phyloP scores from a whole-genome alignment of 2,113 vertebrate species.

The Ancistrus triradiatus region DNA sequence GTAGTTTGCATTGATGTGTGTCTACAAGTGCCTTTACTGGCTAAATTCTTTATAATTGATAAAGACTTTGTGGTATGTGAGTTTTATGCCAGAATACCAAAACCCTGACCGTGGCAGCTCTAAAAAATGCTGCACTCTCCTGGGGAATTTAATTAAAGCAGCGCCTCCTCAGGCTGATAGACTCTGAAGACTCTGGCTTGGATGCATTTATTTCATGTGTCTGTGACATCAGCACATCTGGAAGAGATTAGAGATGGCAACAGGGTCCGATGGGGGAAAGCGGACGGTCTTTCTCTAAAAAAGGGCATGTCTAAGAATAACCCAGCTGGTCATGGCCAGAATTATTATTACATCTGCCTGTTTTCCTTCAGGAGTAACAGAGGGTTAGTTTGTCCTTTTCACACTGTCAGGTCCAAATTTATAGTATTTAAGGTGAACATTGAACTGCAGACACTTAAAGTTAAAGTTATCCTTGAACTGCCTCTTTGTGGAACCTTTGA shows the following conservation, averaged over 20 bases:
- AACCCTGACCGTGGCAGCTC: neutral
- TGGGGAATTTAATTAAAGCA: conserved; percentile 14
- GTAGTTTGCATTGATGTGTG: no score
- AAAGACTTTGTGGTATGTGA: neutral
- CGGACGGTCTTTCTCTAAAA: conserved; percentile 23
- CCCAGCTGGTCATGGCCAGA: neutral
- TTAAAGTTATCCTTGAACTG: no score
- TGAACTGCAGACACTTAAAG: no score
- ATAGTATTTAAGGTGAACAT: no score
- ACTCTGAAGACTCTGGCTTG: conserved; percentile 17
- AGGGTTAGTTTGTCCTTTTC: neutral
- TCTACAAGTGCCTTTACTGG: no score
- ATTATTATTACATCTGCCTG: conserved; percentile 21
- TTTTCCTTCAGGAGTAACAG: conserved; percentile 13
- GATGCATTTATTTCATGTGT: conserved; percentile 25
- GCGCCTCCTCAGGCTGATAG: conserved; percentile 1
- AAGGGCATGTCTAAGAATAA: conserved; percentile 43
- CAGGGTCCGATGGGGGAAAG: conserved; percentile 15
- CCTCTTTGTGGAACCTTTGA: no score
- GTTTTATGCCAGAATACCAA: neutral
- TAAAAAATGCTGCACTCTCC: neutral
- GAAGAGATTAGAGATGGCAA: conserved; percentile 39
- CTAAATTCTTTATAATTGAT: neutral
- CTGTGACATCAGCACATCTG: conserved; percentile 43
- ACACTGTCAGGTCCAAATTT: neutral